A percentile compares a stretch with the other conserved stretches of the same genome.
These are phyloP conservation scores for Augiades crinisus DNA, from an alignment of 2,888 invertebrate species.

Conservation along the genomic window DNA sequence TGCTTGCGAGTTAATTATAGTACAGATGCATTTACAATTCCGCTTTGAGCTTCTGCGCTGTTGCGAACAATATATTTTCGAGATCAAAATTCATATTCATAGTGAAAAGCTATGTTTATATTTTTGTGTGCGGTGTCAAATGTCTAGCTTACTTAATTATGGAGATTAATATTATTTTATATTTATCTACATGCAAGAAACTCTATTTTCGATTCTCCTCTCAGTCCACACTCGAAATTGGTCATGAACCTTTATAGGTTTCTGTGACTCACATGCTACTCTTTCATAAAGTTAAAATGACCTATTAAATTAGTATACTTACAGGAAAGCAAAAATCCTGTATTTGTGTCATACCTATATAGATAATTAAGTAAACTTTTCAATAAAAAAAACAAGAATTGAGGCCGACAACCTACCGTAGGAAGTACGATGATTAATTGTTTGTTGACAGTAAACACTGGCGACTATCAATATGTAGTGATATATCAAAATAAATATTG, in stretches of 20 bases:
- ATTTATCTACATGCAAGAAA: no score
- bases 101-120: not conserved
- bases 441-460: constrained; percentile 2
- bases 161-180: no score
- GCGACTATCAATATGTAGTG: not conserved
- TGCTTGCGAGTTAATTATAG: not conserved
- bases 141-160: no score
- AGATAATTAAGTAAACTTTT: no score
- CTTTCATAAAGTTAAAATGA: no score
- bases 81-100: not conserved
- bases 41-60: not conserved
- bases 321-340: no score
- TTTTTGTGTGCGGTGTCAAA: no score
- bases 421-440: constrained; percentile 1
- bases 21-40: not conserved
- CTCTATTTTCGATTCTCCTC: no score
- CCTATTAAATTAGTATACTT: not conserved
- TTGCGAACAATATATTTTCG: not conserved
- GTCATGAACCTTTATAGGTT: no score
- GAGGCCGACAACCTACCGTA: not conserved
- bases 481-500: constrained; percentile 9
- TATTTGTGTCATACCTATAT: not conserved
- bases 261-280: no score
- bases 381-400: not conserved
- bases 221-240: no score